phyloP scores from a whole-genome alignment of 2,888 invertebrate genomes.

The Lamproptera curius region DNA sequence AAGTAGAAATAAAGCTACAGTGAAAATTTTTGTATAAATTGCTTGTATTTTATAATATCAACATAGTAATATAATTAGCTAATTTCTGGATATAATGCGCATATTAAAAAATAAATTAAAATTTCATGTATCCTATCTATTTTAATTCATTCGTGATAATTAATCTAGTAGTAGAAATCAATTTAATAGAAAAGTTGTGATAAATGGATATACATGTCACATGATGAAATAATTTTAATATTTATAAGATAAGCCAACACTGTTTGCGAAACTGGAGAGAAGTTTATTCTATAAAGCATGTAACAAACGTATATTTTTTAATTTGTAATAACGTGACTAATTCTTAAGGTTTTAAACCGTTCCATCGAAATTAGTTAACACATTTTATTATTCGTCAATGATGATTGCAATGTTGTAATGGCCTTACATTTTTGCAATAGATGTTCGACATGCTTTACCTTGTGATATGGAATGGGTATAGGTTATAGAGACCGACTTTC shows the following conservation, averaged over 20 bases:
- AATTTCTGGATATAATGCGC: too few species aligned
- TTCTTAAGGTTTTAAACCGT: too few species aligned
- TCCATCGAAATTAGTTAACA: background rate
- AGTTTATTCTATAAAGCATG: too few species aligned
- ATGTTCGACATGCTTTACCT: constrained; percentile 12
- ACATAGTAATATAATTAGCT: too few species aligned
- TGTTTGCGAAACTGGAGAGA: constrained; percentile 1
- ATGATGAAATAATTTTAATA: constrained; percentile 1
- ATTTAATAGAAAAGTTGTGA: background rate
- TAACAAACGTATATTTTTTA: too few species aligned
- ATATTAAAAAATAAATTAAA: background rate
- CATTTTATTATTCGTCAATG: constrained; percentile 1
- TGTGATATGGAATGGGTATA: constrained; percentile 10
- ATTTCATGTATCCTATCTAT: constrained; percentile 4
- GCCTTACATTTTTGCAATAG: constrained; percentile 17
- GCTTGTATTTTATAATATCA: too few species aligned
- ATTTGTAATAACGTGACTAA: too few species aligned
- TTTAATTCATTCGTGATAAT: background rate
- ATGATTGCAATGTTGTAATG: constrained; percentile 3
- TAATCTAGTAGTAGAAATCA: background rate
- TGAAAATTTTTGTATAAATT: too few species aligned
- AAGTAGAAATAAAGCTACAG: too few species aligned
- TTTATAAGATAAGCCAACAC: constrained; percentile 6
- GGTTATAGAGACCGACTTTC: constrained; percentile 15
- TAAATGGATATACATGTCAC: background rate